phyloP scores from a whole-genome alignment of 2,797 vertebrate species.

The Otolemur crassicaudatus region DNA sequence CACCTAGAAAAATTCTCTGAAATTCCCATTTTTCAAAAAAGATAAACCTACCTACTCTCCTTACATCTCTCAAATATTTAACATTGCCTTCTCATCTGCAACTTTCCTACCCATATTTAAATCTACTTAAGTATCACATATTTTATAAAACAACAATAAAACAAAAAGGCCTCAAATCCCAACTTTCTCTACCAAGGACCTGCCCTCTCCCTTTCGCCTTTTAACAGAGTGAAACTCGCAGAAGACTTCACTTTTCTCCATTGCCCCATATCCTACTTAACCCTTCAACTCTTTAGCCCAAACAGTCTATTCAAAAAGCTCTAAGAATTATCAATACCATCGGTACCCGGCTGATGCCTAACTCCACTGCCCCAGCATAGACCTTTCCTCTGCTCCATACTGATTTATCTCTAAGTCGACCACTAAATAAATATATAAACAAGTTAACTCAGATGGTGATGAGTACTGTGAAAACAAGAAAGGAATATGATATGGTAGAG shows the following conservation, averaged over 20 bases:
- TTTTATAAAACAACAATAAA: conserved; percentile 49
- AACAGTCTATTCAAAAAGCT: neutral
- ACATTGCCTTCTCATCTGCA: conserved; percentile 12
- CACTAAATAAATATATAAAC: conserved; percentile 33
- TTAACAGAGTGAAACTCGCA: neutral
- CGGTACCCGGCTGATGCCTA: neutral
- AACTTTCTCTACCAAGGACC: neutral
- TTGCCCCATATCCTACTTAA: conserved; percentile 1
- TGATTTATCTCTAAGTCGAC: conserved; percentile 16
- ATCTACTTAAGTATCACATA: conserved; percentile 18
- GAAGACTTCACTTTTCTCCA: neutral
- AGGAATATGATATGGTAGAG: neutral
- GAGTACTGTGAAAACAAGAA: neutral
- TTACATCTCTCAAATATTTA: conserved; percentile 45
- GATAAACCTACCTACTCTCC: neutral
- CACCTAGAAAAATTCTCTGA: conserved; percentile 17
- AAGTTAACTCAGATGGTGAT: neutral
- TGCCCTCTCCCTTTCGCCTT: neutral
- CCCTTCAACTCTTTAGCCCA: neutral
- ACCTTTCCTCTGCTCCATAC: neutral
- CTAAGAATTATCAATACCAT: neutral
- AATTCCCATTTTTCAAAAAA: conserved; percentile 58
- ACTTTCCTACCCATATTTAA: conserved; percentile 11
- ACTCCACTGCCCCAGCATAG: conserved; percentile 14
- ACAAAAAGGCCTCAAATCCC: conserved; percentile 30